Evolutionary conservation across 2,888 invertebrate species (phyloP).

Genomic region (Agriotes lineatus): DNA sequence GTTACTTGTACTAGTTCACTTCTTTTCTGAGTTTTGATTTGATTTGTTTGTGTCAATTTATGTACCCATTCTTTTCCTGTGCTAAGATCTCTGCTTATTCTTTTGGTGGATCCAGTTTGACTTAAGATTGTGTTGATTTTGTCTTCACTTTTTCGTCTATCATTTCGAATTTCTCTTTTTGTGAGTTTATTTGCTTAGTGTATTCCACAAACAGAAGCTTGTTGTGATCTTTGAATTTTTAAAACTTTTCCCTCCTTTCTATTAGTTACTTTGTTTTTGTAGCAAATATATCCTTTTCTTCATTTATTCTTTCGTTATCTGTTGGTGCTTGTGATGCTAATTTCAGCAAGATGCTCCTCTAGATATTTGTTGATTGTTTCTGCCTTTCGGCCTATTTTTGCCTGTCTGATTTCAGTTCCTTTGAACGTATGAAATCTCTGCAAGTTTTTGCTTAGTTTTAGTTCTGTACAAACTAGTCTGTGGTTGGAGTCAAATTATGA

Average conservation of each 20-base stretch:
- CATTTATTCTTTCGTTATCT: neutral
- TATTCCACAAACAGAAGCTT: neutral
- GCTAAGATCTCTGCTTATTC: neutral
- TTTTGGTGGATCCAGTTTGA: neutral
- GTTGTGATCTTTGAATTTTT: neutral
- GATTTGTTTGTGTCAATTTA: neutral
- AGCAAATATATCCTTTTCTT: neutral
- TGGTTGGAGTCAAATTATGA: too few relatives aligned
- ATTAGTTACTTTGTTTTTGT: neutral
- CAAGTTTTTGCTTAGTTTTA: too few relatives aligned
- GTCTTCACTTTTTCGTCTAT: neutral
- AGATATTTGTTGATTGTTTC: too few relatives aligned
- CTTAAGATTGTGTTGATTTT: too few relatives aligned
- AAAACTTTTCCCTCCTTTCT: neutral
- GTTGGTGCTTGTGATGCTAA: neutral
- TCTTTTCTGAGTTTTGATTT: neutral
- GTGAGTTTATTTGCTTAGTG: neutral
- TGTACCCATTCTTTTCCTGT: neutral
- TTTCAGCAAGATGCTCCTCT: neutral
- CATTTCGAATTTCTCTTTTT: neutral
- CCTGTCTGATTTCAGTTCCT: too few relatives aligned
- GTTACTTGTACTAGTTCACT: neutral
- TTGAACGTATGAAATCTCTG: too few relatives aligned
- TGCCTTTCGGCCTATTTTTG: too few relatives aligned
- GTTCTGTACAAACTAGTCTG: too few relatives aligned